phyloP scores from a whole-genome alignment of 30 jellyfish, hydroid and myxozoan species.

The Hydractinia symbiolongicarpus region DNA sequence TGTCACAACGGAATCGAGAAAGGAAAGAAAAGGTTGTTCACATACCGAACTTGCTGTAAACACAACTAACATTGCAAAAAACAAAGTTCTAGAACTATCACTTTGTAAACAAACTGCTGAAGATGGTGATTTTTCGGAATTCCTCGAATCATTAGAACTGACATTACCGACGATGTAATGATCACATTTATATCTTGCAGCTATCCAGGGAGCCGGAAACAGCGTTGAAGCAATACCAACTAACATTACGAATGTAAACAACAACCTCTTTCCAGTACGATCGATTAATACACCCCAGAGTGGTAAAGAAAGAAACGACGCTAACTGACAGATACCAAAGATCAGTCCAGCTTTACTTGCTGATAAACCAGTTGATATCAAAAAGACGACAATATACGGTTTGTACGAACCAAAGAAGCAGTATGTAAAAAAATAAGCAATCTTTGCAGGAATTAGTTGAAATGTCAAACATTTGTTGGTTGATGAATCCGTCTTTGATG shows the following conservation, averaged over 20 bases:
- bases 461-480: no score
- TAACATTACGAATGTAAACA: constrained; percentile 24
- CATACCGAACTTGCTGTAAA: constrained; percentile 17
- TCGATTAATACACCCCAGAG: constrained; percentile 63
- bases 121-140: background rate
- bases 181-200: background rate
- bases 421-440: no score
- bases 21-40: no score
- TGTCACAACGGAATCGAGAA: no score
- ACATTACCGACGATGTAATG: background rate
- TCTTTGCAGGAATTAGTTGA: no score
- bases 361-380: constrained; percentile 36
- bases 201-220: constrained; percentile 74
- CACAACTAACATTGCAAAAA: constrained; percentile 43
- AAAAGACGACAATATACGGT: no score
- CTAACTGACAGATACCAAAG: constrained; percentile 50
- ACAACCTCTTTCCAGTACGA: constrained; percentile 43
- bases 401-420: no score
- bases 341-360: constrained; percentile 66
- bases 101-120: no score
- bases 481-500: constrained; percentile 10
- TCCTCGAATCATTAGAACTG: background rate
- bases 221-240: constrained; percentile 25
- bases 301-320: constrained; percentile 54
- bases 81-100: background rate